Evolutionary conservation across 2,888 invertebrate species (phyloP), one percentile per base, ranked within the genome.

Genomic region (Anthophora plumipes): DNA sequence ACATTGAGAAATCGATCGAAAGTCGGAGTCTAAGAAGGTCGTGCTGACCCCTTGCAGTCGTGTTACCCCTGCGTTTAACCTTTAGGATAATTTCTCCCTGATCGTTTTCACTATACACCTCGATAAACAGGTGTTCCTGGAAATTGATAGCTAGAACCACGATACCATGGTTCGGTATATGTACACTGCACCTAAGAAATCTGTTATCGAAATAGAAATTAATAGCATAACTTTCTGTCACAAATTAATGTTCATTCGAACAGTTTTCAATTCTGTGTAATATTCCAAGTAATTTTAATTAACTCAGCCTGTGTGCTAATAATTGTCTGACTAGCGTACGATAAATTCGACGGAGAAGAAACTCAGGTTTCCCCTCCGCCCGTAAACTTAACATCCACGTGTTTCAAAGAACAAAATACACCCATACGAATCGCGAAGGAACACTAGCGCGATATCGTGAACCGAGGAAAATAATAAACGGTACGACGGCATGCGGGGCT

Each of bases 1-100:
- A 85, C 84, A 87, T 85, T 77, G 84, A 81, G 84, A 84, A 86
- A 89, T 89, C 88, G 89, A 90, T 90, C 89, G 87, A 86, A 85
- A 79, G 83, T 81, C 79, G 6, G 69, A 87, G 73, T 70, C 81
- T 80, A 80, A 87, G 84, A 87, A 85, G 85, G 88, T 84, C 85
- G 82, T 72, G 77, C 68, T 72, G 71, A 59, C 69, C 73, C 71
- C 82, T 71, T 72, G 59, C 79, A 82, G 63, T 64, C 60, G 69
- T 39, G 50, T 63, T 77, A n/a, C n/a, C 66, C 14, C 67, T 59
- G 74, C 77, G 77, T 83, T 83, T 85, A 83, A 78, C 84, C 86
- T 85, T 83, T 85, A 66, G 76, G 74, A 81, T 81, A 69, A 71
- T 70, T 68, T 37, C 63, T 31, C 11, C n/a, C n/a, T 25, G 68